phyloP scores from a whole-genome alignment of 64 coral and sea anemone species.

The Exaiptasia diaphana region DNA sequence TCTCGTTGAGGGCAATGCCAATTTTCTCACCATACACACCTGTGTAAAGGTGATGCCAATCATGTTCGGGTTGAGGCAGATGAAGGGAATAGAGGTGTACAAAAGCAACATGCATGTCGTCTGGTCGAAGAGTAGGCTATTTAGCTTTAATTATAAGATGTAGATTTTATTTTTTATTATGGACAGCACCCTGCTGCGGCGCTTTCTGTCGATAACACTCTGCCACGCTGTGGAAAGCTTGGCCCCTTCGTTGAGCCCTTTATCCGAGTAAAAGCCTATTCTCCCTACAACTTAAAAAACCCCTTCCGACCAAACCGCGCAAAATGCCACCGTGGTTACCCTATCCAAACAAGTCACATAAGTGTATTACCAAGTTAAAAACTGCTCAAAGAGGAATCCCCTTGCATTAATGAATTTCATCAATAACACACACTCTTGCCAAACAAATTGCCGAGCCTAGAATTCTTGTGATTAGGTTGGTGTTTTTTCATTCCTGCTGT shows the following conservation, averaged over 20 bases:
- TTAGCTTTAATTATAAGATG: constrained; percentile 99
- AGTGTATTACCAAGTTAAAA: not conserved
- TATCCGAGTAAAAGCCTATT: not conserved
- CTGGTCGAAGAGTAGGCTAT: constrained; percentile 94
- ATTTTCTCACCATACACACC: constrained; percentile 61
- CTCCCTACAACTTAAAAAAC: not conserved
- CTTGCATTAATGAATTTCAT: not conserved
- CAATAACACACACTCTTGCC: too few species aligned
- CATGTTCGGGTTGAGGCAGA: constrained; percentile 76
- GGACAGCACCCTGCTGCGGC: constrained; percentile 86
- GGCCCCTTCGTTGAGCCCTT: not conserved
- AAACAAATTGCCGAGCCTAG: too few species aligned
- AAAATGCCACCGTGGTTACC: not conserved
- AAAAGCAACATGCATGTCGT: constrained; percentile 95
- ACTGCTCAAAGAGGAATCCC: not conserved
- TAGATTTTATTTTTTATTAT: constrained; percentile 99
- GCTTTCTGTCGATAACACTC: constrained; percentile 87
- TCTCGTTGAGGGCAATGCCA: constrained; percentile 65
- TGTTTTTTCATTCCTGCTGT: constrained; percentile 42
- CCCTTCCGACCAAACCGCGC: not conserved
- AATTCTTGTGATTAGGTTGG: constrained; percentile 53
- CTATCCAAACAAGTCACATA: not conserved
- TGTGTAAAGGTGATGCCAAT: constrained; percentile 85
- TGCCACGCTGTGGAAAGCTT: constrained; percentile 68
- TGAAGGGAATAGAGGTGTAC: constrained; percentile 91